Conservation (phyloP, 1,140 invertebrate genomes). For the Temnothorax curvispinosus region DNA sequence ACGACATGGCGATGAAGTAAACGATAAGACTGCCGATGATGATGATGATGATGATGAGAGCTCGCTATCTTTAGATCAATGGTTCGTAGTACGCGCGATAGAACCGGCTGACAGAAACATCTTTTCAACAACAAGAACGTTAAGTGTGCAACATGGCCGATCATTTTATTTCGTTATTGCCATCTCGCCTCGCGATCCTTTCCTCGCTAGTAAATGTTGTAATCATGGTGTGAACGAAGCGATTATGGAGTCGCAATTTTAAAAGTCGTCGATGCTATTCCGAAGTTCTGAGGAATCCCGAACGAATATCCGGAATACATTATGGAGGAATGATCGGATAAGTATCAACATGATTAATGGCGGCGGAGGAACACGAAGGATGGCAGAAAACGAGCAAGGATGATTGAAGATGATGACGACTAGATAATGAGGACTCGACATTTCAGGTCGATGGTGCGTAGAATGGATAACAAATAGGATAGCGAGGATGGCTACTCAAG, state of each 20-base stretch:
- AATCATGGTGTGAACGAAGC: constrained; percentile 46
- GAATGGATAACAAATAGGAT: constrained; percentile 33
- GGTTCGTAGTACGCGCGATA: not conserved
- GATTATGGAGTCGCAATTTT: constrained; percentile 21
- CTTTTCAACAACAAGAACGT: constrained; percentile 18
- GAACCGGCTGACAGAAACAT: constrained; percentile 50
- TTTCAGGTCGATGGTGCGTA: constrained; percentile 41
- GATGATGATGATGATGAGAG: constrained; percentile 49
- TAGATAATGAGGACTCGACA: constrained; percentile 48
- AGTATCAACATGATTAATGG: constrained; percentile 44
- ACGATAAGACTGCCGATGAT: constrained; percentile 45
- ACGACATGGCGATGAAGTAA: constrained; percentile 44
- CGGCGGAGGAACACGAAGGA: constrained; percentile 21
- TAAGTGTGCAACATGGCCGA: not conserved
- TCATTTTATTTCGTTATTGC: constrained; percentile 43
- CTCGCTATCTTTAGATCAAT: constrained; percentile 58
- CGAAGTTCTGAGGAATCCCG: constrained; percentile 1
- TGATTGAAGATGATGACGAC: constrained; percentile 59
- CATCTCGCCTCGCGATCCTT: constrained; percentile 17
- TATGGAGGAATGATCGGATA: constrained; percentile 38
- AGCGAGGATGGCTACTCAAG: constrained; percentile 2
- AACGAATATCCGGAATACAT: constrained; percentile 39
- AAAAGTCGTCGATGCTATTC: constrained; percentile 20
- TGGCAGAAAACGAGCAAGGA: constrained; percentile 36
- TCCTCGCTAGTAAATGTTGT: constrained; percentile 21